Conservation (phyloP, 1,140 invertebrate species). For the Oncopeltus fasciatus region DNA sequence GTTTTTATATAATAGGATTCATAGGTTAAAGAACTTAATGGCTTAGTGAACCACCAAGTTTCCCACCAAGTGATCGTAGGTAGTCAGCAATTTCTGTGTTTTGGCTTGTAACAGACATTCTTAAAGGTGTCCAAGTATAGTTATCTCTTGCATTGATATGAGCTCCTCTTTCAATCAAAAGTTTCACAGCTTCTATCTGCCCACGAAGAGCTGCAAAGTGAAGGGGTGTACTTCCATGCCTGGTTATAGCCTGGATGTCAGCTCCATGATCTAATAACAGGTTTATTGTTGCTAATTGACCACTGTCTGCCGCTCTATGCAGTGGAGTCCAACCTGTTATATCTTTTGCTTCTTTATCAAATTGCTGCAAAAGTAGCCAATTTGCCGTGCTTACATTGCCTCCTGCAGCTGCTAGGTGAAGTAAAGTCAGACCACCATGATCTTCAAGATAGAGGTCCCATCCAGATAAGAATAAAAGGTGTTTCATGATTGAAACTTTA, state of each 20-base stretch:
- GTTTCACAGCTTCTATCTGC: neutral
- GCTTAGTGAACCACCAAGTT: neutral
- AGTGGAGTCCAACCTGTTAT: neutral
- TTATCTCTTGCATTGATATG: neutral
- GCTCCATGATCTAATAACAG: neutral
- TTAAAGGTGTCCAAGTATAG: neutral
- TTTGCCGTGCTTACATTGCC: neutral
- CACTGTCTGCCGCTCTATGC: neutral
- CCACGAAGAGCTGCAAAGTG: neutral
- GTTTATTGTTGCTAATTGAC: neutral
- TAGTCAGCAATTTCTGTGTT: neutral
- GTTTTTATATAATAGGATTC: too few relatives aligned
- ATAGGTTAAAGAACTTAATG: too few relatives aligned
- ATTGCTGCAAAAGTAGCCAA: neutral
- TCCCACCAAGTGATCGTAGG: neutral
- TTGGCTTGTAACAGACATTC: neutral
- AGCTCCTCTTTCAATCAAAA: neutral
- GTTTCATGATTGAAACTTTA: neutral
- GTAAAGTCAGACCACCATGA: neutral
- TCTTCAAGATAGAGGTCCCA: neutral
- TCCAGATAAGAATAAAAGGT: neutral
- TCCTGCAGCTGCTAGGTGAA: neutral
- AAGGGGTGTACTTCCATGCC: neutral
- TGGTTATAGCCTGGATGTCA: neutral
- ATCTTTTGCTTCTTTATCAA: neutral